phyloP scores from a whole-genome alignment of 2,113 vertebrate species.

The Perognathus longimembris region DNA sequence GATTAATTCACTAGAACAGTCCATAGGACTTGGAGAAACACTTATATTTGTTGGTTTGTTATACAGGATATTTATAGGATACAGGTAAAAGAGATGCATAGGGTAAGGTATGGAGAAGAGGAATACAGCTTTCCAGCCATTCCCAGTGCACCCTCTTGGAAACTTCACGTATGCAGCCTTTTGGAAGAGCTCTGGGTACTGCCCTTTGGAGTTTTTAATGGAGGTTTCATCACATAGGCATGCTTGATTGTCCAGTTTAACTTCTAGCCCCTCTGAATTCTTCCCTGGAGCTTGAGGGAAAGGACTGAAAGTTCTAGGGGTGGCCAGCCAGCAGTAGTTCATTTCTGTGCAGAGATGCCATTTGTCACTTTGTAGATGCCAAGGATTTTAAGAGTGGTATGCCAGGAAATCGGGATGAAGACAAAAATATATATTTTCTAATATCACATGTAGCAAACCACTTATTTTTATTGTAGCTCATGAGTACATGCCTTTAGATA shows the following conservation, averaged over 20 bases:
- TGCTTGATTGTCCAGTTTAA: neutral
- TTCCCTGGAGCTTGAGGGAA: neutral
- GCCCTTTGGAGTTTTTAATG: neutral
- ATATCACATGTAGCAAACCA: conserved; percentile 5
- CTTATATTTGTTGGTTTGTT: neutral
- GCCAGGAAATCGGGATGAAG: neutral
- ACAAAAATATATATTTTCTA: neutral
- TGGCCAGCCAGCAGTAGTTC: neutral
- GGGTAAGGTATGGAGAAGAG: neutral
- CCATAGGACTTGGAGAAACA: neutral
- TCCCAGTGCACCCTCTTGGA: neutral
- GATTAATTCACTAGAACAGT: neutral
- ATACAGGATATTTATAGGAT: neutral
- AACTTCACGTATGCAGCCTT: neutral
- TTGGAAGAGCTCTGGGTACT: neutral
- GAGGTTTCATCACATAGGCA: neutral
- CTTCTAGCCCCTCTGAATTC: neutral
- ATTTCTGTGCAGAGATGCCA: neutral
- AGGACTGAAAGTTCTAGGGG: neutral
- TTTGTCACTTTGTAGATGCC: neutral
- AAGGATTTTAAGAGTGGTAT: neutral
- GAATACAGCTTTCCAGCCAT: neutral
- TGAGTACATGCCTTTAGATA: conserved; percentile 30
- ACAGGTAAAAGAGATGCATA: neutral
- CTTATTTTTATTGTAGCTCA: conserved; percentile 9